Conservation (phyloP, 2,888 invertebrate species). For the Dasypogon diadema region DNA sequence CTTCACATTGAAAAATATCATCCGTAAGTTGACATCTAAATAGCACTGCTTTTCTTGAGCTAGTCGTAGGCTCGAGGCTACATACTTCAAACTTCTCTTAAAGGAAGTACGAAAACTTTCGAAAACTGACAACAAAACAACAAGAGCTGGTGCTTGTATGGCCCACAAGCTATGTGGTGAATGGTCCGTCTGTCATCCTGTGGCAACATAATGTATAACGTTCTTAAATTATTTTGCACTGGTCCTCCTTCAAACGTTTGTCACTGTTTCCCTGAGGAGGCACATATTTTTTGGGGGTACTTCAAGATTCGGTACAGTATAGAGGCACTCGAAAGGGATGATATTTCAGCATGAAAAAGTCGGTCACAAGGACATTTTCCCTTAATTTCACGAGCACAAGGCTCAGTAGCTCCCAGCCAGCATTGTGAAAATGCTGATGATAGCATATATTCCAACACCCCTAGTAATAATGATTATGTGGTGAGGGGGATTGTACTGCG, state of each 20-base stretch:
- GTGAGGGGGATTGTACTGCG: neutral
- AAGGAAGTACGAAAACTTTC: neutral
- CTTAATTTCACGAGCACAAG: slow-evolving; percentile 14
- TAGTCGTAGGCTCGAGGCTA: neutral
- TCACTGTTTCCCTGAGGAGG: neutral
- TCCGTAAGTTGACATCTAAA: neutral
- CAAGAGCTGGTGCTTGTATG: neutral
- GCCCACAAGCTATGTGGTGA: neutral
- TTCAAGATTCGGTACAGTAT: neutral
- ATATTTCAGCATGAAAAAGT: slow-evolving; percentile 30
- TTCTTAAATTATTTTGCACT: slow-evolving; percentile 24
- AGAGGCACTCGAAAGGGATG: neutral
- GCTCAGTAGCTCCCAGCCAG: neutral
- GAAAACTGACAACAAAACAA: neutral
- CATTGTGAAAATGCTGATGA: neutral
- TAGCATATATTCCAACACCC: neutral
- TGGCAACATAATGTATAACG: slow-evolving; percentile 1
- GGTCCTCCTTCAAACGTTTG: neutral
- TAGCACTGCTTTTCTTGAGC: neutral
- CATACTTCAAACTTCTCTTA: neutral
- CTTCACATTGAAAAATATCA: neutral
- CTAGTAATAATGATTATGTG: neutral
- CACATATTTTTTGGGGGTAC: neutral
- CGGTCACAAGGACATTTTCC: slow-evolving; percentile 29
- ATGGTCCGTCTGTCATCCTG: neutral